Conservation (phyloP, 2,888 invertebrate species). For the Allacma fusca region DNA sequence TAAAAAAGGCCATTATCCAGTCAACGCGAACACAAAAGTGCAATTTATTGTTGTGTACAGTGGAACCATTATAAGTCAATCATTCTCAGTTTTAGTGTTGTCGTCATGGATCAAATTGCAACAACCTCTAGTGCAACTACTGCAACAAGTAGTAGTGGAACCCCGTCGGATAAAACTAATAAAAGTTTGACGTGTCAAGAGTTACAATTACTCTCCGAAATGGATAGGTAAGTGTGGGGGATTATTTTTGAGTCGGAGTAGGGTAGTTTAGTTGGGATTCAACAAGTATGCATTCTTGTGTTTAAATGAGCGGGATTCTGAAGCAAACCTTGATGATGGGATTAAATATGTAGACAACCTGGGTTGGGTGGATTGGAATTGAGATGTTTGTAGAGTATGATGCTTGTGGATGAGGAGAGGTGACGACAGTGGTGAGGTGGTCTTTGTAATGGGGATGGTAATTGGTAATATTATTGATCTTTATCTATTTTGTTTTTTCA, state of each 20-base stretch:
- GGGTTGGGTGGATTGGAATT: too few relatives aligned
- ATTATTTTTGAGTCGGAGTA: neutral
- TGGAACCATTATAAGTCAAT: neutral
- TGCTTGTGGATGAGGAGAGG: neutral
- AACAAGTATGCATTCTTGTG: neutral
- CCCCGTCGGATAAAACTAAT: constrained; percentile 62
- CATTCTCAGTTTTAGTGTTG: too few relatives aligned
- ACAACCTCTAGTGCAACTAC: neutral
- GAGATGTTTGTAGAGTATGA: too few relatives aligned
- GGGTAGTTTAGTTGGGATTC: too few relatives aligned
- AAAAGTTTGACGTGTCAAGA: constrained; percentile 82
- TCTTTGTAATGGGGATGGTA: too few relatives aligned
- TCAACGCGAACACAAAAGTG: neutral
- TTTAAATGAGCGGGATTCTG: too few relatives aligned
- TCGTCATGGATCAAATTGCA: neutral
- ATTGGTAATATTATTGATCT: too few relatives aligned
- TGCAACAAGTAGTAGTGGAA: neutral
- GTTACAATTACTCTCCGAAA: constrained; percentile 83
- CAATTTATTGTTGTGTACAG: neutral
- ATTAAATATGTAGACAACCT: too few relatives aligned
- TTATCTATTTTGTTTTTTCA: constrained; percentile 66
- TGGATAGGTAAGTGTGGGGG: constrained; percentile 78
- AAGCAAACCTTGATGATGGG: too few relatives aligned
- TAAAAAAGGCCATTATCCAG: neutral
- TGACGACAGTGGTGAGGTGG: too few relatives aligned